Conservation (phyloP, 2,888 invertebrate species). For the Sceliomorpha sp. region DNA sequence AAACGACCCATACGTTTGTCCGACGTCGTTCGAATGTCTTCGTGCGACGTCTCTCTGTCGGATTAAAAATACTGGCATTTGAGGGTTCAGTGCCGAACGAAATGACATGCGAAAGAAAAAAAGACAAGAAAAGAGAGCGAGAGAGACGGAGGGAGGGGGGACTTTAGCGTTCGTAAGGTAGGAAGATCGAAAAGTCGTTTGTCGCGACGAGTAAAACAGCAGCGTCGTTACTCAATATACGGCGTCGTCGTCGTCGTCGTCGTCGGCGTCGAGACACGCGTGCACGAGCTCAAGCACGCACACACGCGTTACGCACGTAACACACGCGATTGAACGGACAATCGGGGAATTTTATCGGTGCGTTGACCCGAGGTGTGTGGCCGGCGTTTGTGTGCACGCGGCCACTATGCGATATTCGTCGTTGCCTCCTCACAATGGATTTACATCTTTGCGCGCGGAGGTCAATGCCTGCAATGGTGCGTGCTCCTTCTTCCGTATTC, state of each 20-base stretch:
- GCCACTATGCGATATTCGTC: constrained; percentile 40
- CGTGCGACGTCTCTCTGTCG: too few relatives aligned
- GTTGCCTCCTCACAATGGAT: constrained; percentile 49
- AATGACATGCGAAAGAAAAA: too few relatives aligned
- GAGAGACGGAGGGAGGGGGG: too few relatives aligned
- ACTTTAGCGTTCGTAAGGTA: too few relatives aligned
- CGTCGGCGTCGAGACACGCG: constrained; percentile 52
- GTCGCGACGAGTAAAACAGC: constrained; percentile 41
- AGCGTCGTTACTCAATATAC: constrained; percentile 50
- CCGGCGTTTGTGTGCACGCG: constrained; percentile 49
- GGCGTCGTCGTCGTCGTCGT: too few relatives aligned
- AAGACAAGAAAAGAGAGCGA: too few relatives aligned
- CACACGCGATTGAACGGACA: constrained; percentile 58
- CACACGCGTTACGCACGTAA: constrained; percentile 23
- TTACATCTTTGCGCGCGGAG: constrained; percentile 48
- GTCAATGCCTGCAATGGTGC: constrained; percentile 53
- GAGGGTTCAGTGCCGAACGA: too few relatives aligned
- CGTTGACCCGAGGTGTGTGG: constrained; percentile 64
- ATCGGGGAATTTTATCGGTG: constrained; percentile 68
- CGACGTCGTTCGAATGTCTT: too few relatives aligned
- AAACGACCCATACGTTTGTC: too few relatives aligned
- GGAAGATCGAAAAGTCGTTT: constrained; percentile 43
- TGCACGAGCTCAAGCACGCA: constrained; percentile 49
- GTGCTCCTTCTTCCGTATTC: constrained; percentile 33
- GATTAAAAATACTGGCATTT: too few relatives aligned